Percentiles rank a stretch among this genome's conserved stretches.
These are phyloP conservation scores for Bombus confusus DNA, from an alignment of 1,140 invertebrate species.

Conservation along the genomic window DNA sequence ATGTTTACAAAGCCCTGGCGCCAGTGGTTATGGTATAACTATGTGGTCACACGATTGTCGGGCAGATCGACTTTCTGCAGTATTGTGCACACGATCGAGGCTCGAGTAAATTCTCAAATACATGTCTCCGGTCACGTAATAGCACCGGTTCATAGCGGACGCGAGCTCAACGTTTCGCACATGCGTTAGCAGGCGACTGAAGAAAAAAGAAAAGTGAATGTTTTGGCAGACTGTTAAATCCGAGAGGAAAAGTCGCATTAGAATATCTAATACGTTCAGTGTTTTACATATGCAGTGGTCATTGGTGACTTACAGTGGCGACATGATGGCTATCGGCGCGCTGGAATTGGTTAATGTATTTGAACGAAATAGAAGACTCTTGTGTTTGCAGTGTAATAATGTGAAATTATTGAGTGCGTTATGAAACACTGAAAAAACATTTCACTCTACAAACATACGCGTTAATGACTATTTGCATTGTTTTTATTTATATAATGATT, in stretches of 20 bases:
- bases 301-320: too few relatives aligned
- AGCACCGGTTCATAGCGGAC: constrained; percentile 54
- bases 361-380: too few relatives aligned
- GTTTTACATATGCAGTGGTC: neutral
- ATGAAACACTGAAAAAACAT: too few relatives aligned
- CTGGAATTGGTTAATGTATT: too few relatives aligned
- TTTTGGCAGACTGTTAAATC: neutral
- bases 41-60: neutral
- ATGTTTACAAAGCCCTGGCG: neutral
- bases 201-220: neutral
- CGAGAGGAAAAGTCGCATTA: neutral
- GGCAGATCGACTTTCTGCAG: neutral
- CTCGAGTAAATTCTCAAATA: neutral
- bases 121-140: constrained; percentile 57
- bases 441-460: neutral
- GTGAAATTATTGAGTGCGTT: too few relatives aligned
- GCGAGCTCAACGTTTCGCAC: too few relatives aligned
- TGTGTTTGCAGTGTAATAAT: too few relatives aligned
- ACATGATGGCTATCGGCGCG: too few relatives aligned
- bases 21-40: neutral
- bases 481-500: neutral
- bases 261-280: neutral
- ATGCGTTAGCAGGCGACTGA: neutral
- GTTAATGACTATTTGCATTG: neutral
- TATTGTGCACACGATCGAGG: neutral